Evolutionary conservation across 2,888 invertebrate genomes (phyloP), one percentile per base, ranked within the genome.

Genomic region (Agapetus fuscipes): DNA sequence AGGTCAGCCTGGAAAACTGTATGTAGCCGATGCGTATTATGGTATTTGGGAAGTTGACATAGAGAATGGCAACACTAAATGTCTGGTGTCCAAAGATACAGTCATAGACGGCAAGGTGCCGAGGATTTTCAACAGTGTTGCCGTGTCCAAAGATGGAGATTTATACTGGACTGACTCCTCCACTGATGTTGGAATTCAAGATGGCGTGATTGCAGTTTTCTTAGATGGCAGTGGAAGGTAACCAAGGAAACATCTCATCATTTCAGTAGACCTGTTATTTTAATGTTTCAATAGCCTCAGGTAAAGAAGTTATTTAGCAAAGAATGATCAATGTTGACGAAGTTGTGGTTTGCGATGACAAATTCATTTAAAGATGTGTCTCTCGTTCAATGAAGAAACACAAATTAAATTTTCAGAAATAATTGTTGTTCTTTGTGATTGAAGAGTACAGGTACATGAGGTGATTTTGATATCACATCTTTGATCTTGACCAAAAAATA

Each of bases 121-220:
- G 0, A 78, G 71, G 56, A 44, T 85, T 3, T 75, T 85, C 37
- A 95, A 96, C 59, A 65, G 75, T 41, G 53, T 96, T 30, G 80
- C 80, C 37, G 64, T 94, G 24, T 77, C 78, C 36, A 74, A 74
- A 37, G 83, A 85, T 57, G 93, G 90, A 2, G 83, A 83, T 49
- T 68, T 96, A n/a, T 94, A 86, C 57, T 89, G 91, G 80, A 83
- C 90, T 0, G 88, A 91, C 56, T 89, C 93, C 0, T 76, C 78
- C 34, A 76, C 78, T 9, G 81, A 85, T 48, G 87, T 83, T 57
- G 53, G 60, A 3, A 59, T 95, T 20, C 66, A 80, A 50, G 80
- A 93, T 66, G 80, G 87, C 28, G 52, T 77, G 1, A 76, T 74
- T 41, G 56, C 71, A 9, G 37, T 78, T 17, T 56, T 94, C 2